phyloP scores from a whole-genome alignment of 2,113 vertebrate genomes.

The Candoia aspera region DNA sequence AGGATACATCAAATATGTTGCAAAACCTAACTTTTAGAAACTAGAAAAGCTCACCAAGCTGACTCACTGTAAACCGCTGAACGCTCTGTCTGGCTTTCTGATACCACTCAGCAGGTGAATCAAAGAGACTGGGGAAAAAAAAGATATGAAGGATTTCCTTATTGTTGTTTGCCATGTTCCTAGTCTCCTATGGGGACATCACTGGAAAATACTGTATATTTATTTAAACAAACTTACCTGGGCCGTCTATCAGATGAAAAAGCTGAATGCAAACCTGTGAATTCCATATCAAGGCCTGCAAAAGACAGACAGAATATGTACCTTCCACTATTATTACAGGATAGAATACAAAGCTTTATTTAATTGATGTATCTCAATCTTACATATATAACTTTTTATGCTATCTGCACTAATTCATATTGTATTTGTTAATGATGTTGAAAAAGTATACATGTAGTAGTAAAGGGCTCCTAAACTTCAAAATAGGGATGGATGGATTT shows the following conservation, averaged over 20 bases:
- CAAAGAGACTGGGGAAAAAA: constrained; percentile 67
- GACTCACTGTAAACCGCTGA: constrained; percentile 69
- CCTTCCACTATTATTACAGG: neutral
- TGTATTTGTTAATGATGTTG: neutral
- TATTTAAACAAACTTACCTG: constrained; percentile 65
- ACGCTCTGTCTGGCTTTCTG: constrained; percentile 65
- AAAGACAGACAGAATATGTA: rapidly evolving
- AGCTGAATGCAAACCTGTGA: constrained; percentile 71
- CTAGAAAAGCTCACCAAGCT: constrained; percentile 72
- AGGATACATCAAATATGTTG: too few species aligned
- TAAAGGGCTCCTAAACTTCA: neutral
- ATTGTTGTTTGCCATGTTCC: rapidly evolving
- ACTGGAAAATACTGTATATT: neutral
- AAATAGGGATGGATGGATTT: neutral
- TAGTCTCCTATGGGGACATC: neutral
- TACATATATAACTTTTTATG: neutral
- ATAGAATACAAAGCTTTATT: neutral
- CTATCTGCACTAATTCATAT: neutral
- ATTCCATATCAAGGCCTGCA: constrained; percentile 75
- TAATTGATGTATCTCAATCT: neutral
- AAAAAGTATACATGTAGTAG: neutral
- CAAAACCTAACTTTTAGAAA: rapidly evolving
- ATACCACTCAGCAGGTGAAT: constrained; percentile 69
- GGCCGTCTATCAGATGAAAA: constrained; percentile 23
- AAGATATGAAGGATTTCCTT: neutral